Conservation (phyloP, 2,888 invertebrate genomes). For the Watsonalla binaria region DNA sequence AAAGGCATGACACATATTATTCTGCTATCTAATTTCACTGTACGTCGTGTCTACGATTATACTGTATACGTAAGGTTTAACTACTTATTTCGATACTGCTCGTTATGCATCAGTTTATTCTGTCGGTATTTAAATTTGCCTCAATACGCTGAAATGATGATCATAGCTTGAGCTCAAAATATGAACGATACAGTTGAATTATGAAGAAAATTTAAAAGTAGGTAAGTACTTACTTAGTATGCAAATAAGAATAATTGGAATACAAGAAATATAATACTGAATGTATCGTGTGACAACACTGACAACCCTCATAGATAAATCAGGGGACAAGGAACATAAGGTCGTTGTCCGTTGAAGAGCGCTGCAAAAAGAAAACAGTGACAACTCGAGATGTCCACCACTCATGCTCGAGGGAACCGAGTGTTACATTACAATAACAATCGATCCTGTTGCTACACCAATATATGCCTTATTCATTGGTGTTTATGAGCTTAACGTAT, state of each 20-base stretch:
- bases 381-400: conserved; percentile 69
- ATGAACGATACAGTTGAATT: too few species aligned
- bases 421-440: conserved; percentile 73
- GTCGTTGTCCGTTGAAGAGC: conserved; percentile 63
- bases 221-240: not conserved
- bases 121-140: too few species aligned
- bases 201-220: not conserved
- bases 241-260: not conserved
- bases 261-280: too few species aligned
- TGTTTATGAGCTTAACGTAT: conserved; percentile 30
- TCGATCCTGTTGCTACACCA: conserved; percentile 14
- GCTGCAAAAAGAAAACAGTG: conserved; percentile 71
- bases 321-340: conserved; percentile 38
- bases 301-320: conserved; percentile 46
- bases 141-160: too few species aligned
- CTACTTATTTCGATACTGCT: too few species aligned
- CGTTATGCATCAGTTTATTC: too few species aligned
- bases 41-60: too few species aligned
- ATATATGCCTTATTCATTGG: conserved; percentile 32
- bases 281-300: conserved; percentile 46
- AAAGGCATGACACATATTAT: too few species aligned
- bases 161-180: too few species aligned
- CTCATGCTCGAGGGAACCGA: conserved; percentile 40
- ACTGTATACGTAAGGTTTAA: too few species aligned
- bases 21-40: too few species aligned